A percentile compares a stretch with the other conserved stretches of the same genome.
Evolutionary conservation across 2,888 invertebrate genomes (phyloP).

Genomic region (Spisula solida): DNA sequence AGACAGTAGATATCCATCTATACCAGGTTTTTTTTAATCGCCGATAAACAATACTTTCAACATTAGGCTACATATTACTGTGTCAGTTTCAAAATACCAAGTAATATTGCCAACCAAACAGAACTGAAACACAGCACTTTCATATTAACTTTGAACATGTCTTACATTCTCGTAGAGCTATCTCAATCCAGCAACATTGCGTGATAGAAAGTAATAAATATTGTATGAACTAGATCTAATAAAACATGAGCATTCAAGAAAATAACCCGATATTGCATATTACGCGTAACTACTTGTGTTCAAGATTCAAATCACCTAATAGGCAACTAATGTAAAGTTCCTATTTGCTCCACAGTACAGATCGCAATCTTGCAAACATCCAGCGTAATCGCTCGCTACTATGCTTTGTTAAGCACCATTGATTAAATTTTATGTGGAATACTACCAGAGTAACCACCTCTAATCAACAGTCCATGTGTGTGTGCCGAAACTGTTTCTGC

Average conservation of each 20-base stretch:
- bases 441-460: too few relatives aligned
- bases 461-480: too few relatives aligned
- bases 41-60: not conserved
- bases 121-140: not conserved
- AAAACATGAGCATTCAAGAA: not conserved
- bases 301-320: conserved; percentile 2
- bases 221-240: not conserved
- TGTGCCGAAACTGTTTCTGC: too few relatives aligned
- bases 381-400: too few relatives aligned
- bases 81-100: not conserved
- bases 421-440: too few relatives aligned
- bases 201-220: not conserved
- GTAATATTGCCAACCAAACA: not conserved
- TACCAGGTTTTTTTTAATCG: too few relatives aligned
- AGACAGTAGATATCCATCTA: too few relatives aligned
- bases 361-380: not conserved
- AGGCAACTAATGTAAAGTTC: not conserved
- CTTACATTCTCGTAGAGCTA: not conserved
- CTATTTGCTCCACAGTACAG: not conserved
- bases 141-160: not conserved
- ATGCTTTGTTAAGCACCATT: too few relatives aligned
- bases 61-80: not conserved
- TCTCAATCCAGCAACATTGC: not conserved
- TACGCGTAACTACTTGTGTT: not conserved
- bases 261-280: conserved; percentile 17